Conservation (phyloP, 2,888 invertebrate genomes). For the Latrodectus hesperus region DNA sequence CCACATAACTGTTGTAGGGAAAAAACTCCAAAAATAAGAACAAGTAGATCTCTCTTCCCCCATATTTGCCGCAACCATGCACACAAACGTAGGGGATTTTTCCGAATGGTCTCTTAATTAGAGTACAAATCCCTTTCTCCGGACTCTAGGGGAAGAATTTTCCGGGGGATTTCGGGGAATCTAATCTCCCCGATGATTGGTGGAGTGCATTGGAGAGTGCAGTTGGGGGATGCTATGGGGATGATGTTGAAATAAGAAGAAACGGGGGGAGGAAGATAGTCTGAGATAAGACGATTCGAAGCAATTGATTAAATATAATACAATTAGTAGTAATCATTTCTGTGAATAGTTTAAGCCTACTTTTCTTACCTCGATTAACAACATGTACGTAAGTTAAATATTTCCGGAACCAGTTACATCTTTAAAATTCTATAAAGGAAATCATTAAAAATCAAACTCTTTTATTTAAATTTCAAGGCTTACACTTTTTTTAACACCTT, state of each 20-base stretch:
- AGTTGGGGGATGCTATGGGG: constrained; percentile 21
- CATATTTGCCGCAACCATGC: not conserved
- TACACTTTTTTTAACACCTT: no score
- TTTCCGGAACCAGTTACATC: no score
- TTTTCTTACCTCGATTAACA: no score
- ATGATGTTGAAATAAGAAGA: not conserved
- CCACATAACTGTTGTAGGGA: not conserved
- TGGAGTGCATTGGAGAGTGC: constrained; percentile 31
- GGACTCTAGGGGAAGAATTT: constrained; percentile 49
- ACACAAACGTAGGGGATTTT: constrained; percentile 1
- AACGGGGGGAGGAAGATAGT: constrained; percentile 12
- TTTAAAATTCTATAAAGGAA: no score
- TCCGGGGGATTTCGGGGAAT: constrained; percentile 50
- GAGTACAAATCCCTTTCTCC: constrained; percentile 62
- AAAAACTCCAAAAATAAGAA: constrained; percentile 13
- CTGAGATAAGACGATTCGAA: constrained; percentile 33
- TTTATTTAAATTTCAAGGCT: no score
- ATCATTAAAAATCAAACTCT: no score
- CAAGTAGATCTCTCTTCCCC: constrained; percentile 19
- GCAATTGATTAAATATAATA: constrained; percentile 43
- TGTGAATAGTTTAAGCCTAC: not conserved
- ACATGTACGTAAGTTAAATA: no score
- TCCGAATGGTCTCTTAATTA: constrained; percentile 63
- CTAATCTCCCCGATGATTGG: constrained; percentile 65
- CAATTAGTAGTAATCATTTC: constrained; percentile 29